These are phyloP conservation scores for Ctenodactylus gundi DNA, from an alignment of 2,113 vertebrate genomes.

Conservation along the genomic window DNA sequence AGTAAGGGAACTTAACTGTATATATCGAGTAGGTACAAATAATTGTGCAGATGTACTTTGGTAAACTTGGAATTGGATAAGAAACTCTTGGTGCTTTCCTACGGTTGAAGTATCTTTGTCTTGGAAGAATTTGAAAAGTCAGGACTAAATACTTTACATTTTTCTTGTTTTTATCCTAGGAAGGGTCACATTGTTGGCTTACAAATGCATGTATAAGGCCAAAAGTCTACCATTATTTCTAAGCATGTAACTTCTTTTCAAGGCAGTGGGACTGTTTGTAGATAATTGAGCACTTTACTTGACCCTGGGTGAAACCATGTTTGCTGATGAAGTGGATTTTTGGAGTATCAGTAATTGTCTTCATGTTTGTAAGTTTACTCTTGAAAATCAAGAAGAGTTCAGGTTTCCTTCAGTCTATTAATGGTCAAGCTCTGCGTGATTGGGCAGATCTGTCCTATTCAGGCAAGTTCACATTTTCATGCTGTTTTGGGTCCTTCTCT, in stretches of 20 bases:
- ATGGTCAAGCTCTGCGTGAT: not conserved
- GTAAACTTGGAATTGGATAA: conserved; percentile 3
- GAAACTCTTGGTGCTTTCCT: conserved; percentile 36
- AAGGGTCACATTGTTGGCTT: conserved; percentile 58
- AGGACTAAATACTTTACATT: conserved; percentile 64
- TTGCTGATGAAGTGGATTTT: conserved; percentile 35
- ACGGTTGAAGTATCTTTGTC: conserved; percentile 50
- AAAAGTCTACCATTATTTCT: conserved; percentile 42
- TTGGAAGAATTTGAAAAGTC: conserved; percentile 56
- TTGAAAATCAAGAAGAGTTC: conserved; percentile 11
- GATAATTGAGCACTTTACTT: not conserved
- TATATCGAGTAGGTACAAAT: not conserved
- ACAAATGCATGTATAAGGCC: not conserved
- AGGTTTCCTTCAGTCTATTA: not conserved
- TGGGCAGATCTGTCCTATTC: not conserved
- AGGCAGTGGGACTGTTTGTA: conserved; percentile 12
- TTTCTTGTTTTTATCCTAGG: conserved; percentile 67
- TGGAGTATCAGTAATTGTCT: conserved; percentile 19
- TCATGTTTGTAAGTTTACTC: not conserved
- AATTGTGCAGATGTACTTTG: not conserved
- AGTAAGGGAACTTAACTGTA: conserved; percentile 50
- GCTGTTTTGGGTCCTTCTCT: not conserved
- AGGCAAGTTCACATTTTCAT: not conserved
- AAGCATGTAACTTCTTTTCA: conserved; percentile 28
- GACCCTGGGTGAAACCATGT: not conserved